phyloP scores from a whole-genome alignment of 23 tunicate genomes.

The Styela plicata region DNA sequence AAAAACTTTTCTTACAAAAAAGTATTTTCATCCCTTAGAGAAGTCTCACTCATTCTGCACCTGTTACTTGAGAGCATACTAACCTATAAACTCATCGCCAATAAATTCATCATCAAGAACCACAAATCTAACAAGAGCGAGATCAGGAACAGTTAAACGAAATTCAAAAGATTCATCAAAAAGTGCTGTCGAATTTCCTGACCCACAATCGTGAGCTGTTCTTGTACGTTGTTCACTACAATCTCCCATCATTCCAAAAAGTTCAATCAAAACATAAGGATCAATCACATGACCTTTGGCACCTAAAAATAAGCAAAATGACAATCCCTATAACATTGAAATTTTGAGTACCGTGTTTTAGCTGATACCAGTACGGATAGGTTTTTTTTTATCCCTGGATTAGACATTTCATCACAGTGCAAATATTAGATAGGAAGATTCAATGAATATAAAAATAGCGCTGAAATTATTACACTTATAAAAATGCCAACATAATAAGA shows the following conservation, averaged over 20 bases:
- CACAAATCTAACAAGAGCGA: constrained; percentile 96
- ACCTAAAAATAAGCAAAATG: no score
- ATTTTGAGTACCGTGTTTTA: no score
- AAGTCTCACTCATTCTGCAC: not conserved
- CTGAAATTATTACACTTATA: no score
- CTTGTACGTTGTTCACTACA: constrained; percentile 92
- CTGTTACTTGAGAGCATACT: constrained; percentile 2
- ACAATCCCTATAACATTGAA: no score
- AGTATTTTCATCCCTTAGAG: not conserved
- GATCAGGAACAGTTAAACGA: constrained; percentile 73
- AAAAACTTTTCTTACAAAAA: no score
- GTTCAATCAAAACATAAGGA: constrained; percentile 96
- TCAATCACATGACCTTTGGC: constrained; percentile 98
- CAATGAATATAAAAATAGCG: no score
- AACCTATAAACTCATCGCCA: constrained; percentile 99
- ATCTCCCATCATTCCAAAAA: constrained; percentile 93
- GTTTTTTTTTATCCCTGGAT: no score
- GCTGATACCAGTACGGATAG: no score
- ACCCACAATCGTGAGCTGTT: constrained; percentile 78
- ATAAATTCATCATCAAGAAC: constrained; percentile 99
- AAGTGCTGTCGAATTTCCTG: constrained; percentile 68
- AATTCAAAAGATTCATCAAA: constrained; percentile 93
- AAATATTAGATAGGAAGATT: no score
- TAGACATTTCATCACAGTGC: no score
- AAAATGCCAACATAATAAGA: no score